These are phyloP conservation scores for Labeo rohita DNA, from an alignment of 2,113 vertebrate species.

Conservation along the genomic window DNA sequence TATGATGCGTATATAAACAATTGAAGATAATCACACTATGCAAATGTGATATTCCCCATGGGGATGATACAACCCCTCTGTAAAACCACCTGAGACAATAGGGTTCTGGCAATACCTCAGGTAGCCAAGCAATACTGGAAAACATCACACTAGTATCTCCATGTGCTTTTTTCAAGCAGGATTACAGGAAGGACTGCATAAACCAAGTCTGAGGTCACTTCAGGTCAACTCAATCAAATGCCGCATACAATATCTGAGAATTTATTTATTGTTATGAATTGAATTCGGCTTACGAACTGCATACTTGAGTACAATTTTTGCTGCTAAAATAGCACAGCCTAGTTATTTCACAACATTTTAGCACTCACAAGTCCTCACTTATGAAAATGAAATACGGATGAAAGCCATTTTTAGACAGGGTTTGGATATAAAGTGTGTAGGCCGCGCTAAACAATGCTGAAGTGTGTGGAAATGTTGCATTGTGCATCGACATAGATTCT, in stretches of 20 bases:
- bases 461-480: neutral
- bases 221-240: neutral
- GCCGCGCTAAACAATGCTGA: neutral
- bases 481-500: neutral
- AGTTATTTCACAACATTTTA: constrained; percentile 1
- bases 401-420: neutral
- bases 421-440: neutral
- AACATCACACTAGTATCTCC: neutral
- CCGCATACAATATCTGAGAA: neutral
- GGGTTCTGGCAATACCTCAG: constrained; percentile 77
- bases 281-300: neutral
- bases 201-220: constrained; percentile 7
- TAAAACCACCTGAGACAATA: constrained; percentile 88
- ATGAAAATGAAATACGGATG: neutral
- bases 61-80: constrained; percentile 49
- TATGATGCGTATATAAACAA: constrained; percentile 87
- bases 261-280: neutral
- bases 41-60: constrained; percentile 88
- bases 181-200: constrained; percentile 12
- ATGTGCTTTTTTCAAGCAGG: neutral
- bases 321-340: neutral
- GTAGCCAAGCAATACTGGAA: constrained; percentile 2
- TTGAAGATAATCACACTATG: constrained; percentile 88
- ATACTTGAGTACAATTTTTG: neutral
- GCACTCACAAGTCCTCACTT: neutral